Conservation (phyloP, 2,113 vertebrate genomes). For the Lonchura striata region DNA sequence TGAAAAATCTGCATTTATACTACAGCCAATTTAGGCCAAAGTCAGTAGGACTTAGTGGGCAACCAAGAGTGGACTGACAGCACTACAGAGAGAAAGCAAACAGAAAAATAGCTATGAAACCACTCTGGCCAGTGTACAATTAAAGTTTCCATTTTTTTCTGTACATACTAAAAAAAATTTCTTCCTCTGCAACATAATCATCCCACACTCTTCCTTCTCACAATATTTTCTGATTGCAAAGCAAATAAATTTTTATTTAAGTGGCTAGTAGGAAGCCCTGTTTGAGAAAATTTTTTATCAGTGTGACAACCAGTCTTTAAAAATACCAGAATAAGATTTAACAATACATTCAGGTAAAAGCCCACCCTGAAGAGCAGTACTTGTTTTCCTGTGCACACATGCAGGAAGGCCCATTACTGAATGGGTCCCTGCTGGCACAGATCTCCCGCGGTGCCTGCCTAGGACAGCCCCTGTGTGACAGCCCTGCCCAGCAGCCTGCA, state of each 20-base stretch:
- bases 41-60: not conserved
- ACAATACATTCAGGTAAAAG: not conserved
- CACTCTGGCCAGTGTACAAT: not conserved
- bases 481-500: accelerated
- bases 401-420: not conserved
- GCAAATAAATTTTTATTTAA: not conserved
- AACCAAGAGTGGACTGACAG: not conserved
- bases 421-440: accelerated
- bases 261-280: not conserved
- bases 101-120: not conserved
- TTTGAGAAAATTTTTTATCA: not conserved
- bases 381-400: not conserved
- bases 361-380: not conserved
- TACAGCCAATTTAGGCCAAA: not conserved
- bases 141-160: not conserved
- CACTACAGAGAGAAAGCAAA: not conserved
- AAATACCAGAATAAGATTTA: not conserved
- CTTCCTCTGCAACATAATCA: too few relatives aligned
- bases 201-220: not conserved
- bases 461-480: not conserved
- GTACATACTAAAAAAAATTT: not conserved
- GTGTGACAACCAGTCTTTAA: not conserved
- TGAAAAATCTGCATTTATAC: not conserved
- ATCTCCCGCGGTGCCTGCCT: accelerated
- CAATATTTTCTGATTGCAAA: not conserved